Percentiles rank a stretch among this genome's conserved stretches.
Evolutionary conservation across 2,113 vertebrate genomes (phyloP).

Genomic region (Syrmaticus mikado): DNA sequence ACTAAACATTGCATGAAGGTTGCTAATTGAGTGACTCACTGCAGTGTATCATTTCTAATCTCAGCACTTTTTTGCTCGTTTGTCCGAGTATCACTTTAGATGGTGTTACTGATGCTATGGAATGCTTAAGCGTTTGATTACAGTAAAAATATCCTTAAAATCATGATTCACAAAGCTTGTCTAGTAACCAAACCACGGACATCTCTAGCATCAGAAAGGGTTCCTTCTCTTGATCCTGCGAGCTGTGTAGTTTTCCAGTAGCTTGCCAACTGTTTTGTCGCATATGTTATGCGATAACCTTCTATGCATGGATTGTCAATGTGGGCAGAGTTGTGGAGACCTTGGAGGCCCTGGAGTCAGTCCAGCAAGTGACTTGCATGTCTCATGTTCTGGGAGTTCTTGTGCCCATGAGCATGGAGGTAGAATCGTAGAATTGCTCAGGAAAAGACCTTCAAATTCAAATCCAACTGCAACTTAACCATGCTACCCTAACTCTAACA

Average conservation of each 20-base stretch:
- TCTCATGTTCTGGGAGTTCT: neutral
- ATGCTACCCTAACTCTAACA: no score
- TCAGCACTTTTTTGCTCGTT: neutral
- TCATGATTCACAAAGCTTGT: neutral
- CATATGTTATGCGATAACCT: no score
- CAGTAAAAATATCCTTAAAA: neutral
- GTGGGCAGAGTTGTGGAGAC: neutral
- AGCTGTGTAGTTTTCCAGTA: neutral
- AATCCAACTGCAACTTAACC: no score
- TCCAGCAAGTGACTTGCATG: no score
- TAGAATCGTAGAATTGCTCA: no score
- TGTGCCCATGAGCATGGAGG: neutral
- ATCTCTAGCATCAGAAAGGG: neutral
- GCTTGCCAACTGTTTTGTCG: neutral
- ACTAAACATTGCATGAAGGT: neutral
- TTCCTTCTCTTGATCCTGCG: neutral
- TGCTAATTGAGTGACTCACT: constrained; percentile 25
- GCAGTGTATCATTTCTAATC: neutral
- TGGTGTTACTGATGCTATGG: neutral
- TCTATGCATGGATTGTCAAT: neutral
- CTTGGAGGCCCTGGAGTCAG: neutral
- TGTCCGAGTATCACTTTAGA: neutral
- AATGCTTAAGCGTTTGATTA: neutral
- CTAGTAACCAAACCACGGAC: neutral
- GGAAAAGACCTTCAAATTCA: no score